A percentile compares a stretch with the other conserved stretches of the same genome.
Evolutionary conservation across 2,113 vertebrate genomes (phyloP).

Genomic region (Laticauda laticaudata): DNA sequence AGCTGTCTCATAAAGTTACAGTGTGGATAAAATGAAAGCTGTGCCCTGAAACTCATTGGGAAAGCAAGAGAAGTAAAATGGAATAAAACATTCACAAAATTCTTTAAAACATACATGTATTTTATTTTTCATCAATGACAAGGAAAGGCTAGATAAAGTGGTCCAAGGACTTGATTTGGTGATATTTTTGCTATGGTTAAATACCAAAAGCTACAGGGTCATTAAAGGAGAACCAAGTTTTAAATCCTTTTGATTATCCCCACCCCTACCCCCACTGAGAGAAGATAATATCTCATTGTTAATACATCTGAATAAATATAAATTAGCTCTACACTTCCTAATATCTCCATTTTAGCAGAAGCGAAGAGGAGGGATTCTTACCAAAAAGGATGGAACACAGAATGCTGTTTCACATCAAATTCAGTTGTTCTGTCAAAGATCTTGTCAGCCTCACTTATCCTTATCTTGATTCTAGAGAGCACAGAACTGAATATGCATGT

Average conservation of each 20-base stretch:
- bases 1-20: not conserved
- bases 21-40: not conserved
- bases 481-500: slow-evolving; percentile 19
- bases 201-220: slow-evolving; percentile 23
- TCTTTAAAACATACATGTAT: not conserved
- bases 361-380: slow-evolving; percentile 53
- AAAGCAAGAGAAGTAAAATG: fast-evolving
- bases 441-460: slow-evolving; percentile 64
- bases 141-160: not conserved
- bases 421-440: slow-evolving; percentile 57
- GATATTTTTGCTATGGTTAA: slow-evolving; percentile 12
- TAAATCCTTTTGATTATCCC: slow-evolving; percentile 69
- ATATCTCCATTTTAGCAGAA: slow-evolving; percentile 66
- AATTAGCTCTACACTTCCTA: slow-evolving; percentile 67
- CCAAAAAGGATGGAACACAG: slow-evolving; percentile 55
- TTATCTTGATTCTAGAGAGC: slow-evolving; percentile 25
- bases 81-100: not conserved
- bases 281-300: slow-evolving; percentile 75
- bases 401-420: slow-evolving; percentile 66
- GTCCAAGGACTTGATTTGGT: not conserved
- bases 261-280: slow-evolving; percentile 30
- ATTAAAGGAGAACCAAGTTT: slow-evolving; percentile 47
- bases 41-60: not conserved
- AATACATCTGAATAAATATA: slow-evolving; percentile 81
- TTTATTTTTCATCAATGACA: not conserved